These are phyloP conservation scores for Syngnathus acus DNA, from an alignment of 2,797 vertebrate genomes.

Conservation along the genomic window DNA sequence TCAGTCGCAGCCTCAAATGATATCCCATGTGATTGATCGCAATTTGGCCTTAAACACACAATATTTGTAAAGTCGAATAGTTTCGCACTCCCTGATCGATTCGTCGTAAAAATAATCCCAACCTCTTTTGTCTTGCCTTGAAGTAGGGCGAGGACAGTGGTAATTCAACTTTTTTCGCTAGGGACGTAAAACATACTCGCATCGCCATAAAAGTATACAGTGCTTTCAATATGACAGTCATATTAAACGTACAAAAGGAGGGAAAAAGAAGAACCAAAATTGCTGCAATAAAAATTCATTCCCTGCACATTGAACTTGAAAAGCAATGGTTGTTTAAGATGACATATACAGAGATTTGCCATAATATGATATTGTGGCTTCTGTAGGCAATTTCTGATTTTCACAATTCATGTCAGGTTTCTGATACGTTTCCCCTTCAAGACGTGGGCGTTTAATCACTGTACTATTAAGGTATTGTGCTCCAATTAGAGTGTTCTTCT, in stretches of 20 bases:
- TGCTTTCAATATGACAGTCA: no score
- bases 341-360: no score
- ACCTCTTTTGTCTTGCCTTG: not conserved
- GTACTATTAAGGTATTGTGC: not conserved
- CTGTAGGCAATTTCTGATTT: no score
- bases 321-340: no score
- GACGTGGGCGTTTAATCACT: no score
- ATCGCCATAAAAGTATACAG: no score
- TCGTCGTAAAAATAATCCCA: not conserved
- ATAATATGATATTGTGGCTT: no score
- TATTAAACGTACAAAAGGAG: no score
- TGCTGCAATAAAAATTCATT: no score
- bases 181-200: no score
- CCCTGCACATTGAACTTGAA: no score
- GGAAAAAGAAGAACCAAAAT: no score
- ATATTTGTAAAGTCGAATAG: not conserved
- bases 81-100: not conserved
- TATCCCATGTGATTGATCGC: not conserved
- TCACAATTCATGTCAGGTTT: not conserved
- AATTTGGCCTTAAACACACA: not conserved
- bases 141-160: not conserved
- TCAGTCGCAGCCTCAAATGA: slow-evolving; percentile 7
- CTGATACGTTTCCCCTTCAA: not conserved
- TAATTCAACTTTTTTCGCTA: not conserved
- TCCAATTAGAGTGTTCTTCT: not conserved